Conservation (phyloP, 1,140 invertebrate genomes). For the Lanistes nyassanus region DNA sequence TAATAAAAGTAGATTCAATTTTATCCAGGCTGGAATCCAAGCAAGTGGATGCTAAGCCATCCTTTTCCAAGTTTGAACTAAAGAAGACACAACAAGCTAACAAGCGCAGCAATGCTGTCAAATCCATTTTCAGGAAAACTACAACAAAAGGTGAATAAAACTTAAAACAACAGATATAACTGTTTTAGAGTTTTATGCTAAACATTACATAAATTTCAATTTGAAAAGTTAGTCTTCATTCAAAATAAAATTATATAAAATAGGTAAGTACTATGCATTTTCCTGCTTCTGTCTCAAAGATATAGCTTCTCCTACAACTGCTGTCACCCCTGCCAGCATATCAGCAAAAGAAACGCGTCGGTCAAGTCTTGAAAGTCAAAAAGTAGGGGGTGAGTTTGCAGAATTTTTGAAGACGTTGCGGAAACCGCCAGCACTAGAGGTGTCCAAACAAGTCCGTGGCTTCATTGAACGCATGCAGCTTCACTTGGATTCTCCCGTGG, state of each 20-base stretch:
- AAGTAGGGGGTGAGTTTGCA: slow-evolving; percentile 64
- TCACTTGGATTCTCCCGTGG: slow-evolving; percentile 76
- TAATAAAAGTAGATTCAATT: not conserved
- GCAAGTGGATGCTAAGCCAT: slow-evolving; percentile 52
- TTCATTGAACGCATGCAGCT: slow-evolving; percentile 77
- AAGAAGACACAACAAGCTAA: slow-evolving; percentile 85
- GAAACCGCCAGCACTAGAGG: slow-evolving; percentile 72
- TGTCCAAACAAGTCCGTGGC: slow-evolving; percentile 74
- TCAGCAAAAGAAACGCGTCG: slow-evolving; percentile 46
- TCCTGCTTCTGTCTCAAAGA: not conserved
- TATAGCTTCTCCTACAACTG: slow-evolving; percentile 1
- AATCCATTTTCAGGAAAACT: slow-evolving; percentile 81
- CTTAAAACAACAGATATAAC: not conserved
- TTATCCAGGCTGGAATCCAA: slow-evolving; percentile 18
- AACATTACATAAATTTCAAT: not conserved
- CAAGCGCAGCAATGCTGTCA: slow-evolving; percentile 82
- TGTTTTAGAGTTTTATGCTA: not conserved
- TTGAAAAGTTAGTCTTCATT: too few species aligned
- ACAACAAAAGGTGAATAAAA: slow-evolving; percentile 55
- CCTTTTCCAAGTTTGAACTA: slow-evolving; percentile 86
- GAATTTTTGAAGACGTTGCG: slow-evolving; percentile 63
- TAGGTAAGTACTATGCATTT: not conserved
- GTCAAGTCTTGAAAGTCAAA: slow-evolving; percentile 64
- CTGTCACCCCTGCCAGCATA: not conserved
- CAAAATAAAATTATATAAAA: too few species aligned